Conservation (phyloP, 2,888 invertebrate species). For the Leptarthrus brevirostris region DNA sequence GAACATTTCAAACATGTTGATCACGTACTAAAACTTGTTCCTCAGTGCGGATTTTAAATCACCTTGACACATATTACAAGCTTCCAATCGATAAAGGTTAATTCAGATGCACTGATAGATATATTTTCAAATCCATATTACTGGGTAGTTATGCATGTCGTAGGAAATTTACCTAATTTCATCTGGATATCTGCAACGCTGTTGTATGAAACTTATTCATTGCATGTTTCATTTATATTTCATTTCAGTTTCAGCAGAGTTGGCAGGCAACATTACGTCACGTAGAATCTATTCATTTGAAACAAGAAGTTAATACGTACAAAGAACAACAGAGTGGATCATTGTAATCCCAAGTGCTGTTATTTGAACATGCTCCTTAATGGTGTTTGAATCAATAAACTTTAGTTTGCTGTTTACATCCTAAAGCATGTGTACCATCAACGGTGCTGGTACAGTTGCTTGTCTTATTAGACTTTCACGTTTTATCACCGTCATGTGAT, state of each 20-base stretch:
- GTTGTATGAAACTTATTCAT: too few relatives aligned
- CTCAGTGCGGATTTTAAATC: too few relatives aligned
- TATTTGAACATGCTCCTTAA: slow-evolving; percentile 20
- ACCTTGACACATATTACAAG: too few relatives aligned
- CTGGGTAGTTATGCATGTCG: too few relatives aligned
- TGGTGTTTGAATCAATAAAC: slow-evolving; percentile 28
- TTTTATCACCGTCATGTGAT: background rate
- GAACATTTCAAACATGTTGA: too few relatives aligned
- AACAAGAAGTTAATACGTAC: background rate
- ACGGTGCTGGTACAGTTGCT: background rate
- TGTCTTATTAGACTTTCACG: background rate
- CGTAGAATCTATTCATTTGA: slow-evolving; percentile 26
- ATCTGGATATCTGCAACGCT: background rate
- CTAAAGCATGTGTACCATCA: background rate
- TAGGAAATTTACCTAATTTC: too few relatives aligned
- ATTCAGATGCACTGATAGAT: too few relatives aligned
- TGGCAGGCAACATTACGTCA: slow-evolving; percentile 13
- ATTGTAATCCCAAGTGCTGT: background rate
- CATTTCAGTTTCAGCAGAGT: slow-evolving; percentile 8
- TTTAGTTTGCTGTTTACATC: slow-evolving; percentile 22
- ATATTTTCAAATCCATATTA: too few relatives aligned
- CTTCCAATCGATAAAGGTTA: too few relatives aligned
- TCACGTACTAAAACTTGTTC: too few relatives aligned
- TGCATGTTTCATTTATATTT: slow-evolving; percentile 14
- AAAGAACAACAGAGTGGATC: background rate